These are phyloP conservation scores for Cebidichthys violaceus DNA, from an alignment of 2,113 vertebrate species.

Conservation along the genomic window DNA sequence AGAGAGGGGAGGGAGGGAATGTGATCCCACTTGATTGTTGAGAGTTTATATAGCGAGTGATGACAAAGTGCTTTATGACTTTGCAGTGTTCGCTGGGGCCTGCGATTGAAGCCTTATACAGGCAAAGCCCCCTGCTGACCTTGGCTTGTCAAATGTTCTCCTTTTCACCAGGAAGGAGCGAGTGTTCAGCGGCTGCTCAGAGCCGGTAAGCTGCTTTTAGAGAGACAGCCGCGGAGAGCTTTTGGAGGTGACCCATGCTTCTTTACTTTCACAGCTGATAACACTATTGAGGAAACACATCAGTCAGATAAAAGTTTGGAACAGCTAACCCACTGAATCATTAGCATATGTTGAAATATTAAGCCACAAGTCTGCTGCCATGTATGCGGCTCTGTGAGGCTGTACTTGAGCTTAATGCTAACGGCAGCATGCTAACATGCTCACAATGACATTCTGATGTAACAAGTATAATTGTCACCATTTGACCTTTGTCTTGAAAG, in stretches of 20 bases:
- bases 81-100: conserved; percentile 69
- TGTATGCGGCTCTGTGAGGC: neutral
- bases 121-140: conserved; percentile 71
- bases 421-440: neutral
- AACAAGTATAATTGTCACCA: neutral
- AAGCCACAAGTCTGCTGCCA: neutral
- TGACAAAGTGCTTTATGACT: conserved; percentile 86
- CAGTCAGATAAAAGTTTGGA: conserved; percentile 24
- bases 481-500: conserved; percentile 8
- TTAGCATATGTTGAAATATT: neutral
- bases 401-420: conserved; percentile 9
- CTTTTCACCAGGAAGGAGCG: conserved; percentile 76
- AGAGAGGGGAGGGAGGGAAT: conserved; percentile 70
- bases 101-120: conserved; percentile 74
- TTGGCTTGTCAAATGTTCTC: conserved; percentile 78
- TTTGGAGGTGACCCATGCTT: conserved; percentile 62
- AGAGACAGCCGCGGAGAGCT: conserved; percentile 53
- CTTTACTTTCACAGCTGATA: conserved; percentile 37
- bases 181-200: conserved; percentile 61
- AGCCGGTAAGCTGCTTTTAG: conserved; percentile 66
- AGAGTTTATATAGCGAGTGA: conserved; percentile 84
- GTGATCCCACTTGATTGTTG: conserved; percentile 82
- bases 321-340: neutral
- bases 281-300: conserved; percentile 30
- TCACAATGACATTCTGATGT: neutral